Conservation (phyloP, 2,113 vertebrate genomes). For the Calonectris borealis region DNA sequence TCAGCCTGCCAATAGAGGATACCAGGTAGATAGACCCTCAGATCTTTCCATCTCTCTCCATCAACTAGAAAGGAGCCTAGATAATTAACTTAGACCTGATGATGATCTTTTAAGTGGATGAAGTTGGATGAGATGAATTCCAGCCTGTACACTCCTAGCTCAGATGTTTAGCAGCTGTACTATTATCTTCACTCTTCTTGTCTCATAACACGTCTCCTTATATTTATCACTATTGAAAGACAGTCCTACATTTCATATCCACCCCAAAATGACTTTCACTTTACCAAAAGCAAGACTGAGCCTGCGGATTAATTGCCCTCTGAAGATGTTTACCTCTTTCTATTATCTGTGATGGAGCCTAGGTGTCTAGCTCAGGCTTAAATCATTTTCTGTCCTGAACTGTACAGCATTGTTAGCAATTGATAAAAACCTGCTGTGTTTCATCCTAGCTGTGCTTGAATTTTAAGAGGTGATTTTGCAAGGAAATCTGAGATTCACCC, state of each 20-base stretch:
- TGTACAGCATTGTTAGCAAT: background rate
- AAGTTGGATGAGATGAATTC: background rate
- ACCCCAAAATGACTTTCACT: background rate
- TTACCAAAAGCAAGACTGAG: background rate
- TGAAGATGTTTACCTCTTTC: slow-evolving; percentile 7
- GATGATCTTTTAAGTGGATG: background rate
- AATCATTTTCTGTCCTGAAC: background rate
- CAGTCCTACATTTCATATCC: background rate
- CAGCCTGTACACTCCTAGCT: background rate
- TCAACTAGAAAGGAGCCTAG: background rate
- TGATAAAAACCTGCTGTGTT: background rate
- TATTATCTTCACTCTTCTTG: background rate
- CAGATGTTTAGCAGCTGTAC: background rate
- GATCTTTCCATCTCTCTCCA: background rate
- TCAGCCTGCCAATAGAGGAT: no score
- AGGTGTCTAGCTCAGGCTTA: background rate
- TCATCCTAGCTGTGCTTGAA: background rate
- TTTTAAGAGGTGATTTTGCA: background rate
- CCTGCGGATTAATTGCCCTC: background rate
- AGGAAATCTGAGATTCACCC: background rate
- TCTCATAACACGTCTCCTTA: background rate
- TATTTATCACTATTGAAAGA: background rate
- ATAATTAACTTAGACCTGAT: background rate
- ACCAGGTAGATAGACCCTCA: background rate
- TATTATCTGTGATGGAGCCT: background rate